Conservation (phyloP, 2,888 invertebrate species). For the Drosophila heteroneura region DNA sequence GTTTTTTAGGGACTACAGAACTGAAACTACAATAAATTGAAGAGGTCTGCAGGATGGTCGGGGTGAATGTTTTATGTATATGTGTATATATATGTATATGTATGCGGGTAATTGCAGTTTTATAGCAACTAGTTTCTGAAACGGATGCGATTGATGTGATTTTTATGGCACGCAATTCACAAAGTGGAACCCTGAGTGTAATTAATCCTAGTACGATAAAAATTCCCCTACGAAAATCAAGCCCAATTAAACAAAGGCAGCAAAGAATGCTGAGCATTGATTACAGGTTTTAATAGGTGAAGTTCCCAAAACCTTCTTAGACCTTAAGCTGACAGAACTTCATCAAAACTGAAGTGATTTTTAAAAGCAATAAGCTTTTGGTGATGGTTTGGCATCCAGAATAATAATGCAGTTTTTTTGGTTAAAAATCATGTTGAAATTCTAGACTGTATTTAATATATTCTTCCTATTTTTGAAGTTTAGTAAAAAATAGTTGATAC, state of each 20-base stretch:
- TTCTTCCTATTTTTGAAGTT: neutral
- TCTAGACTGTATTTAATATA: neutral
- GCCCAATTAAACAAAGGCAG: neutral
- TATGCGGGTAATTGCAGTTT: conserved; percentile 74
- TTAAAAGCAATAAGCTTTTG: neutral
- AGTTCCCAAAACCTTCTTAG: neutral
- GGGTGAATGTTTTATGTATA: neutral
- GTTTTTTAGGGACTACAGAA: conserved; percentile 16
- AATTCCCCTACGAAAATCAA: neutral
- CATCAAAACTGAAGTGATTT: neutral
- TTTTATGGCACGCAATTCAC: conserved; percentile 64
- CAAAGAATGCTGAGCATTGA: neutral
- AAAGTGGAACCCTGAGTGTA: conserved; percentile 21
- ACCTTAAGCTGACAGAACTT: neutral
- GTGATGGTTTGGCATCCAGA: neutral
- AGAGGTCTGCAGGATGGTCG: conserved; percentile 7
- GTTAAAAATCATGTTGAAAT: neutral
- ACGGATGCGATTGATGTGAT: conserved; percentile 77
- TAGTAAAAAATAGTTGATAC: neutral
- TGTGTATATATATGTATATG: neutral
- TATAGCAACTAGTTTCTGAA: conserved; percentile 77
- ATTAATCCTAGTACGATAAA: conserved; percentile 17
- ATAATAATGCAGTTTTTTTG: neutral
- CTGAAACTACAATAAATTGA: conserved; percentile 56
- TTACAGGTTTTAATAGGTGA: neutral